A percentile compares a stretch with the other conserved stretches of the same genome.
Conservation (phyloP, 1,140 invertebrate species). For the Drosophila pectinifera region DNA sequence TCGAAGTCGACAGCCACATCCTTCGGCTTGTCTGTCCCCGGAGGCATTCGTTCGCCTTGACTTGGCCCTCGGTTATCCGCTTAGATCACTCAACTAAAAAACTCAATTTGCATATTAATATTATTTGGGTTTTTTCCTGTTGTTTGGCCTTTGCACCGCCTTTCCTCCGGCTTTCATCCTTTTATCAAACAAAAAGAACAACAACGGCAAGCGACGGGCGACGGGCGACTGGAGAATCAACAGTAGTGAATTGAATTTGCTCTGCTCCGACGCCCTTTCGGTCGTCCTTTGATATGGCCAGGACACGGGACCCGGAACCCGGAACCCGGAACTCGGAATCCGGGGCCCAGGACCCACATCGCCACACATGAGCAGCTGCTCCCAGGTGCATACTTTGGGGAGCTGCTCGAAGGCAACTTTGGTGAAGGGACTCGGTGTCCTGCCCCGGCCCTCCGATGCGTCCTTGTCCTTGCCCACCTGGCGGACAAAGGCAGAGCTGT, state of each 20-base stretch:
- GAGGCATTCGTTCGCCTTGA: constrained; percentile 43
- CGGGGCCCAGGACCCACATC: not conserved
- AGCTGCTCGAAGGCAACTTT: constrained; percentile 24
- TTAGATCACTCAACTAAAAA: constrained; percentile 84
- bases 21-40: constrained; percentile 30
- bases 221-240: constrained; percentile 54
- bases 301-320: constrained; percentile 4
- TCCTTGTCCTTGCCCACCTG: constrained; percentile 33
- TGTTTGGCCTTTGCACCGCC: constrained; percentile 42
- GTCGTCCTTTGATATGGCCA: constrained; percentile 70
- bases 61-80: constrained; percentile 74
- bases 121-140: constrained; percentile 73
- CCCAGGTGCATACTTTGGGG: constrained; percentile 63
- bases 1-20: constrained; percentile 10
- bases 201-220: constrained; percentile 38
- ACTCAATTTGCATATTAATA: constrained; percentile 84
- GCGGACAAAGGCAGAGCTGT: constrained; percentile 38
- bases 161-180: constrained; percentile 52
- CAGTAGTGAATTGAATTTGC: constrained; percentile 81
- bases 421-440: constrained; percentile 14
- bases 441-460: not conserved
- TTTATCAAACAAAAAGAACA: constrained; percentile 71
- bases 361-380: constrained; percentile 36
- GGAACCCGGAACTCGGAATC: constrained; percentile 5
- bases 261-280: constrained; percentile 76